phyloP scores from a whole-genome alignment of 2,888 invertebrate species.

The Lamellibrachia satsuma region DNA sequence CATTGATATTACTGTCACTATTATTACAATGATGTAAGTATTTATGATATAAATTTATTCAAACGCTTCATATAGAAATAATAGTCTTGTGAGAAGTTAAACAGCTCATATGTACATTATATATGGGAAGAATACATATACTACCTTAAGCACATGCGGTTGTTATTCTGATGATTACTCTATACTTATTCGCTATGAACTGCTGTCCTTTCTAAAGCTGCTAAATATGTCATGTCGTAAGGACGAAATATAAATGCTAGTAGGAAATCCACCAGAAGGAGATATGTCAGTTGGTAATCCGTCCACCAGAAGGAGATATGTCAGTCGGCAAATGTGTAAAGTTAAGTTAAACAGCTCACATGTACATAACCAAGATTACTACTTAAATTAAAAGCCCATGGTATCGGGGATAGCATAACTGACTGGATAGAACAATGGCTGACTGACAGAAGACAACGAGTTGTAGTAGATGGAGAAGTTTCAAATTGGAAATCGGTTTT shows the following conservation, averaged over 20 bases:
- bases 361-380: no score
- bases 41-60: neutral
- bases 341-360: no score
- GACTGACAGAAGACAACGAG: no score
- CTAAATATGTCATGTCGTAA: neutral
- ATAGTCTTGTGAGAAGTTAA: neutral
- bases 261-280: neutral
- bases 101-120: neutral
- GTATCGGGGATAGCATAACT: no score
- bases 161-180: neutral
- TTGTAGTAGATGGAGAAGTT: no score
- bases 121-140: neutral
- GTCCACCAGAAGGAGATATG: no score
- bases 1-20: no score
- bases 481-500: no score
- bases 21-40: no score
- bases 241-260: neutral
- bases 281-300: neutral
- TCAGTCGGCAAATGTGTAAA: no score
- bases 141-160: neutral
- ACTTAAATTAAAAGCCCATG: no score
- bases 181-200: neutral
- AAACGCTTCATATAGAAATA: neutral
- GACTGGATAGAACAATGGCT: no score
- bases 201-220: neutral